These are phyloP conservation scores for Phalacrocorax carbo DNA, from an alignment of 2,113 vertebrate genomes.

Conservation along the genomic window DNA sequence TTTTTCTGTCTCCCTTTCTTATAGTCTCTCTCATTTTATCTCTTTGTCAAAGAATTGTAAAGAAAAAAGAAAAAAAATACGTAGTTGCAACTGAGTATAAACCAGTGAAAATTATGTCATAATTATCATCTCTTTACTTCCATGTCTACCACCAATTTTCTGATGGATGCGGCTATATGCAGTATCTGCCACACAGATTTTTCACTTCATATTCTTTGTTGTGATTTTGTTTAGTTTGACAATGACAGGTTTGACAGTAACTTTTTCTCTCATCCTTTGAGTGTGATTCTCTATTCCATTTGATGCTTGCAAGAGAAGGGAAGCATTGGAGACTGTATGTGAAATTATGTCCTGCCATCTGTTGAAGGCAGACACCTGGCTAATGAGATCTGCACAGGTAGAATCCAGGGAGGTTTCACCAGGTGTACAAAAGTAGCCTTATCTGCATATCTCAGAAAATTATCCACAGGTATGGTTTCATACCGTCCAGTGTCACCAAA, in stretches of 20 bases:
- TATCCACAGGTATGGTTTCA: neutral
- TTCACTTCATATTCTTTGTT: neutral
- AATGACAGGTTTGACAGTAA: neutral
- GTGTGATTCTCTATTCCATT: neutral
- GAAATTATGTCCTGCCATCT: neutral
- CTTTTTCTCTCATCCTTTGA: neutral
- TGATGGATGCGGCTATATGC: neutral
- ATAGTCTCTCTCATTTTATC: neutral
- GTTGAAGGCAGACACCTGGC: neutral
- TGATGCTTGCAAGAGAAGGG: neutral
- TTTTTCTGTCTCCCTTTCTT: neutral
- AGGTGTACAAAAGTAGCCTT: neutral
- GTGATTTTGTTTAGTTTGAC: neutral
- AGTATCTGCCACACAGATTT: neutral
- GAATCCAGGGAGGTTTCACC: neutral
- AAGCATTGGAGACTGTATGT: neutral
- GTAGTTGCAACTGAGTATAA: neutral
- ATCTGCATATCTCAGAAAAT: neutral
- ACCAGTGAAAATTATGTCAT: neutral
- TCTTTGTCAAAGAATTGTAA: neutral
- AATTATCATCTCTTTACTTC: neutral
- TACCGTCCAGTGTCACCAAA: neutral
- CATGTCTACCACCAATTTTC: neutral
- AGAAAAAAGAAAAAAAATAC: neutral
- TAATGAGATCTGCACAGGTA: neutral